Base-by-base conservation (phyloP, 2,797 vertebrate genomes). In the Ctenosaura bakeri region DNA sequence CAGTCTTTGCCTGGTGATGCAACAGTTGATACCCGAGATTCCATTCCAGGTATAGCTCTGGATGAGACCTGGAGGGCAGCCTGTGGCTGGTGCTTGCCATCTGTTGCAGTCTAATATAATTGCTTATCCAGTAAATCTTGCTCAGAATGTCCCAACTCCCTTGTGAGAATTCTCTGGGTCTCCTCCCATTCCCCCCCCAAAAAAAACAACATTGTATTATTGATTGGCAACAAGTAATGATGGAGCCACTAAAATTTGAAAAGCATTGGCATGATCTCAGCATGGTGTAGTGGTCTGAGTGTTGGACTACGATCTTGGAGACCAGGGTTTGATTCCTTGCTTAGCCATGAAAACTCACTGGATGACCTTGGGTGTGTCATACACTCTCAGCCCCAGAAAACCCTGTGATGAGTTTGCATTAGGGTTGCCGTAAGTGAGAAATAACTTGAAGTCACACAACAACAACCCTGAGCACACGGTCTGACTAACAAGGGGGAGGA, bases 21-120 rank as follows among this genome's bases (percentile, higher is more conserved):
- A 14, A 0, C 54, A 32, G 69, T 50, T 89, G 89, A 93, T 3
- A 89, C 13, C 0, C 24, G 90, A 94, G 91, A 93, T 6, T 32
- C 88, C 89, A 73, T 88, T 79, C 42, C 0, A 62, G 2, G 62
- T 93, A 84, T 92, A 86, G 77, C 90, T 90, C 77, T 94, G 91
- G 92, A 91, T 71, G 73, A 24, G 91, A 2, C 77, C 69, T 93
- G 93, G 92, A 91, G 83, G 46, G 0, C 0, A 6, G 74, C 89
- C 84, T 62, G 86, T 8, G 89, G 26, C 0, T 71, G 0, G 32
- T 29, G 1, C 85, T 83, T 32, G 85, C 83, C 89, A 10, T 88
- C 88, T 92, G 90, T 83, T 89, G 93, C 90, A 87, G 93, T 3
- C 88, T 90, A 88, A 93, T 83, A 91, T 14, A 38, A 38, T 24